Percentiles rank a stretch among this genome's conserved stretches.
Evolutionary conservation across 2,888 invertebrate genomes (phyloP).

Genomic region (Sicus ferrugineus): DNA sequence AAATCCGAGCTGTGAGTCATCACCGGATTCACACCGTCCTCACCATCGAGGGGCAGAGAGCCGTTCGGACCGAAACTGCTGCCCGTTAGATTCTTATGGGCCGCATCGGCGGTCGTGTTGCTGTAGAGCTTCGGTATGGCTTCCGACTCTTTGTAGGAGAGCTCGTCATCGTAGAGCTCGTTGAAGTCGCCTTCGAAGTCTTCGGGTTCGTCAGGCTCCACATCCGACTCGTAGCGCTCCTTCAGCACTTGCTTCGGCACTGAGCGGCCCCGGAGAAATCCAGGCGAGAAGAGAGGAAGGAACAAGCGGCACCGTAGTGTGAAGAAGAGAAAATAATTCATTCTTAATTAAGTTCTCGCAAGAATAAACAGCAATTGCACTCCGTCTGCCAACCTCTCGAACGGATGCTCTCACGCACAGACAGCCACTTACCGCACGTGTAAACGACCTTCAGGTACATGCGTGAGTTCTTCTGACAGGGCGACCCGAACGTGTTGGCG

Average conservation of each 20-base stretch:
- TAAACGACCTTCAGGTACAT: conserved; percentile 89
- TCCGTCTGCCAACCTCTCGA: background rate
- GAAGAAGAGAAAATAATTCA: background rate
- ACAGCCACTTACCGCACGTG: conserved; percentile 78
- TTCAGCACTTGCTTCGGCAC: conserved; percentile 85
- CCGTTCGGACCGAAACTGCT: conserved; percentile 48
- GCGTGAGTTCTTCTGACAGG: conserved; percentile 81
- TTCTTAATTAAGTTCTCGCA: conserved; percentile 15
- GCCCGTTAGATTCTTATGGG: conserved; percentile 42
- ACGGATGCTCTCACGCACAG: background rate
- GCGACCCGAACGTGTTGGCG: conserved; percentile 82
- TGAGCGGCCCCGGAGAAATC: no score
- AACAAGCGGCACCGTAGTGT: background rate
- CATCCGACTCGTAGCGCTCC: conserved; percentile 80
- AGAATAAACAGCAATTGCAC: background rate
- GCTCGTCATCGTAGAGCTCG: conserved; percentile 68
- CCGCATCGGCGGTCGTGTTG: conserved; percentile 53
- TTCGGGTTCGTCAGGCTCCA: conserved; percentile 79
- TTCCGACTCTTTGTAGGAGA: conserved; percentile 68
- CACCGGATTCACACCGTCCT: conserved; percentile 57
- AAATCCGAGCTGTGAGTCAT: conserved; percentile 61
- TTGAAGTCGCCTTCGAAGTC: conserved; percentile 67
- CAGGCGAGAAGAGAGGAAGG: conserved; percentile 19
- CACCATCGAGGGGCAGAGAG: conserved; percentile 50
- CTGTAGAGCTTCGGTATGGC: conserved; percentile 67